Conservation (phyloP, 2,797 vertebrate species). For the Synaphobranchus kaupii region DNA sequence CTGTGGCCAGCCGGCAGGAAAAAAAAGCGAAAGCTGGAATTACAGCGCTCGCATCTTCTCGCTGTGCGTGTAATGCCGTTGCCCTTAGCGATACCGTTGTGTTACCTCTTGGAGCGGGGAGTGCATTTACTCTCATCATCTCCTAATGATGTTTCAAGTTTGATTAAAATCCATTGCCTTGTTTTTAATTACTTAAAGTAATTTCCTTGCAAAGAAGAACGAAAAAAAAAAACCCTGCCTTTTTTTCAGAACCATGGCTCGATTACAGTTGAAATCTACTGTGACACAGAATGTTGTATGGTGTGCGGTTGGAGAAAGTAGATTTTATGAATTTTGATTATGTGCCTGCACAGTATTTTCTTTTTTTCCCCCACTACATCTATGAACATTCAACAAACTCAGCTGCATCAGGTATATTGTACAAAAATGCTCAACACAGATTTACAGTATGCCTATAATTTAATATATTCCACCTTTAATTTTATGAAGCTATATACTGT, state of each 20-base stretch:
- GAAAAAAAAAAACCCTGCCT: not conserved
- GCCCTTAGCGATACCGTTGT: not conserved
- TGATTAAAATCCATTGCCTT: not conserved
- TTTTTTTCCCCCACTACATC: too few species aligned
- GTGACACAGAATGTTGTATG: not conserved
- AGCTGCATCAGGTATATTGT: not conserved
- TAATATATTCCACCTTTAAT: not conserved
- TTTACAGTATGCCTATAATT: not conserved
- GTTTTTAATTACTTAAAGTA: constrained; percentile 9
- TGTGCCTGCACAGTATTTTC: too few species aligned
- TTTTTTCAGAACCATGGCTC: not conserved
- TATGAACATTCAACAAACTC: too few species aligned
- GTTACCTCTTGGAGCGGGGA: not conserved
- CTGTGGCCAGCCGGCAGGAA: not conserved
- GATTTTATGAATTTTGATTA: not conserved
- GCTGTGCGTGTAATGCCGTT: not conserved
- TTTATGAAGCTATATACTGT: not conserved
- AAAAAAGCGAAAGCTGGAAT: not conserved
- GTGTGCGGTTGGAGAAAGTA: not conserved
- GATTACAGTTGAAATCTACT: not conserved
- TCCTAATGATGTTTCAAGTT: constrained; percentile 1
- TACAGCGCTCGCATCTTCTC: not conserved
- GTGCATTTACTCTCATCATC: not conserved
- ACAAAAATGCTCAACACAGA: not conserved
- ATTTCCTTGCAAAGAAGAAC: not conserved